phyloP scores from a whole-genome alignment of 2,888 invertebrate genomes.

The Tridacna crocea region DNA sequence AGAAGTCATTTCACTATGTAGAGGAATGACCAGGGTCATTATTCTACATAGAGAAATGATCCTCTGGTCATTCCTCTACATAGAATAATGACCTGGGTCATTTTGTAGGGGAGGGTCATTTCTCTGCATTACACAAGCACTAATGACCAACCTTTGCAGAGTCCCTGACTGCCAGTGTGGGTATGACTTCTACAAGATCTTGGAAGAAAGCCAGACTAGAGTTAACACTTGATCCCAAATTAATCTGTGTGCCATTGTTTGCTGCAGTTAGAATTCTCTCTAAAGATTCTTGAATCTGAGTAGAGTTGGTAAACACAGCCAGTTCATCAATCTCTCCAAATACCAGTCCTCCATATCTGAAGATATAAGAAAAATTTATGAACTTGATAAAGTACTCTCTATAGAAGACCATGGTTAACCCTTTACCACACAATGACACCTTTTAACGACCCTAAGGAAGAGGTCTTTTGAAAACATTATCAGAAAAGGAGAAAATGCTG shows the following conservation, averaged over 20 bases:
- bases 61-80: too few species aligned
- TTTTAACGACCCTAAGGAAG: too few species aligned
- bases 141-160: conserved; percentile 75
- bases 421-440: too few species aligned
- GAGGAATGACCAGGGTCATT: too few species aligned
- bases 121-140: too few species aligned
- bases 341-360: conserved; percentile 80
- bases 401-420: too few species aligned
- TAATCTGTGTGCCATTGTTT: conserved; percentile 66
- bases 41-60: too few species aligned
- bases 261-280: conserved; percentile 72
- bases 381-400: not conserved
- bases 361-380: not conserved
- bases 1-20: too few species aligned
- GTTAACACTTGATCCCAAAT: conserved; percentile 28
- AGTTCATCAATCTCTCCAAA: conserved; percentile 77
- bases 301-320: conserved; percentile 68
- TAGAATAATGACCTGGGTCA: too few species aligned
- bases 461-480: too few species aligned
- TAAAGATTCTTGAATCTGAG: conserved; percentile 66
- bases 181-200: conserved; percentile 71
- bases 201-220: conserved; percentile 56
- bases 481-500: too few species aligned
- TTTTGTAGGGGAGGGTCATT: too few species aligned
- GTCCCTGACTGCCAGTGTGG: conserved; percentile 69